phyloP scores from a whole-genome alignment of 2,797 vertebrate genomes.

The Loris lydekkerianus region DNA sequence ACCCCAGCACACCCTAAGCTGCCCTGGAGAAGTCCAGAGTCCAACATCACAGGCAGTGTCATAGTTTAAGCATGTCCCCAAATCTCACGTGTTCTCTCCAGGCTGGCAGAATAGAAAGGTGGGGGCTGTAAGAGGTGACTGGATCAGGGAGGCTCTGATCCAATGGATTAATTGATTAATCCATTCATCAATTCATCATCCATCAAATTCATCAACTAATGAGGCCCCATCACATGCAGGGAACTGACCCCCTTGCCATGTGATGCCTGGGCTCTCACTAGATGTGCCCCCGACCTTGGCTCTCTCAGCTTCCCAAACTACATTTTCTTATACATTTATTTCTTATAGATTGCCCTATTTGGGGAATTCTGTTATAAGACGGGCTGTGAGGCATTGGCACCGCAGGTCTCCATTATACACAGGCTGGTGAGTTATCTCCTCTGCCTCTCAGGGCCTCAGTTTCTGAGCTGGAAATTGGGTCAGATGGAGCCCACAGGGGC shows the following conservation, averaged over 20 bases:
- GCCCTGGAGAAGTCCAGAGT: background rate
- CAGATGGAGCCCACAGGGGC: background rate
- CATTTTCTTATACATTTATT: background rate
- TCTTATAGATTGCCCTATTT: background rate
- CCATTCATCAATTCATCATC: background rate
- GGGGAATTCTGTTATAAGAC: background rate
- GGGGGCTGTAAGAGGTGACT: background rate
- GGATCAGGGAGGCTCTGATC: background rate
- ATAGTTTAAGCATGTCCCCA: background rate
- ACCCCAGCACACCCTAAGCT: background rate
- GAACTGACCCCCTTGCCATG: background rate
- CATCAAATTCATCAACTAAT: background rate
- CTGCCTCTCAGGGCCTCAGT: background rate
- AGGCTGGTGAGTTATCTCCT: background rate
- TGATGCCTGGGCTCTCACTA: background rate
- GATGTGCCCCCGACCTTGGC: background rate
- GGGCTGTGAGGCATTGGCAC: background rate
- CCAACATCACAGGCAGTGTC: background rate
- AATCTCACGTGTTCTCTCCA: background rate
- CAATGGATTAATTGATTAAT: background rate
- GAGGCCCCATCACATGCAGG: too few species aligned
- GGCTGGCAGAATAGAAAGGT: background rate
- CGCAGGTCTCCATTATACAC: fast-evolving
- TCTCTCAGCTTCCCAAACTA: background rate
- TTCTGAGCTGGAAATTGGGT: background rate